Evolutionary conservation across 2,797 vertebrate species (phyloP), one percentile per base, ranked within the genome.

Genomic region (Sciaenops ocellatus): DNA sequence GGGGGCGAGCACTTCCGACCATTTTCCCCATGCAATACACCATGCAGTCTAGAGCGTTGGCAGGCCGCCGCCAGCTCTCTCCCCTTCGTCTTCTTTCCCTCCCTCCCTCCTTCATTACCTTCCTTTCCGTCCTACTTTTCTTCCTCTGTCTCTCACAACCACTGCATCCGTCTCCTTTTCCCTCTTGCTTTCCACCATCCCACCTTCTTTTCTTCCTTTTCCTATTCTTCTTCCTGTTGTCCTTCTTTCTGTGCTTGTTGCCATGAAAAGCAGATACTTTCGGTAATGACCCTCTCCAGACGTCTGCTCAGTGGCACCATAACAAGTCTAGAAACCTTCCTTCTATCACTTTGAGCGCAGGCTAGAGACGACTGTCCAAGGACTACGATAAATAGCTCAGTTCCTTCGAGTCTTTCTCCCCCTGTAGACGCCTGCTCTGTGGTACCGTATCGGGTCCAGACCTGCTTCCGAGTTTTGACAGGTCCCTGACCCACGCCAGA

Each of bases 391-490:
- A 91, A 92, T 92, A 85, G 85, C 81, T 77, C 24, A 34, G 66
- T 38, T 76, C 80, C 89, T 87, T 61, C 47, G 80, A 87, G 80
- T 80, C 69, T 60, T 70, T 83, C 63, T 82, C 73, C 73, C 73
- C 47, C 63, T 81, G 56, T 73, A 74, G 83, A 85, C 47, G 76
- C 62, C 76, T 69, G 80, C 65, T 82, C 85, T 84, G 82, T 89
- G 84, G 90, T 86, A 87, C 85, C 24, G 17, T 76, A 85, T 87
- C 76, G 79, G 82, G 88, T 92, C 91, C 93, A 94, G 91, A 85
- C 93, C 90, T 89, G 94, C 92, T 93, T 95, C 93, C 91, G 89
- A 92, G 85, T 94, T 95, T 93, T 94, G 95, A 95, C 95, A 95
- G 93, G 89, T 92, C 89, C 83, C 87, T 93, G 93, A 95, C 93